phyloP scores from a whole-genome alignment of 2,888 invertebrate species.

The Cyaniris semiargus region DNA sequence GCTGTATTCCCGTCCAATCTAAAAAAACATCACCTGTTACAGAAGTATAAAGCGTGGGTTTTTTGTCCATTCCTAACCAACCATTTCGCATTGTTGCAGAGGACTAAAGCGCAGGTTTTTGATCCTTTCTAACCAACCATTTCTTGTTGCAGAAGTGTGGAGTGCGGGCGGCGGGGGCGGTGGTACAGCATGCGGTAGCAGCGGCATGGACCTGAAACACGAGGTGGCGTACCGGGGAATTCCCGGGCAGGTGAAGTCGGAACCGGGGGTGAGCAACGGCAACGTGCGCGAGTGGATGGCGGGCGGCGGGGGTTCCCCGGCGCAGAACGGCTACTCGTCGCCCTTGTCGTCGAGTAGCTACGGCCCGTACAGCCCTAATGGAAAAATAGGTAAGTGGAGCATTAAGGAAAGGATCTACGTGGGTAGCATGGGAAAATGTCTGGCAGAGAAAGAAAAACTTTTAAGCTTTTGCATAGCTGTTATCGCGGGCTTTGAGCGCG shows the following conservation, averaged over 20 bases:
- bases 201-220: slow-evolving; percentile 83
- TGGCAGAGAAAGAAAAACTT: too few species aligned
- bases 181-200: slow-evolving; percentile 79
- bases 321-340: slow-evolving; percentile 89
- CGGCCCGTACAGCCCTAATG: slow-evolving; percentile 94
- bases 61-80: too few species aligned
- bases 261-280: slow-evolving; percentile 76
- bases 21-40: too few species aligned
- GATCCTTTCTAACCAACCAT: not conserved
- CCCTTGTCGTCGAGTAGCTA: slow-evolving; percentile 93
- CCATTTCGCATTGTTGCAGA: too few species aligned
- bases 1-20: too few species aligned
- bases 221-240: slow-evolving; percentile 81
- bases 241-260: slow-evolving; percentile 76
- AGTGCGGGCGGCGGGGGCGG: slow-evolving; percentile 77
- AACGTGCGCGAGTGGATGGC: slow-evolving; percentile 78
- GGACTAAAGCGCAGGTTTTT: too few species aligned
- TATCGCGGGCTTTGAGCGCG: too few species aligned
- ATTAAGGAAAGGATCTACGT: too few species aligned
- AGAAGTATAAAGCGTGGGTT: too few species aligned
- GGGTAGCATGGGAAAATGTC: too few species aligned
- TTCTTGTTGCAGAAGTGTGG: slow-evolving; percentile 70
- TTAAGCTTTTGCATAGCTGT: too few species aligned
- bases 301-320: slow-evolving; percentile 80
- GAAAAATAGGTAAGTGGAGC: slow-evolving; percentile 89